These are phyloP conservation scores for Gandaritis pyraliata DNA, from an alignment of 2,888 invertebrate genomes.

Conservation along the genomic window DNA sequence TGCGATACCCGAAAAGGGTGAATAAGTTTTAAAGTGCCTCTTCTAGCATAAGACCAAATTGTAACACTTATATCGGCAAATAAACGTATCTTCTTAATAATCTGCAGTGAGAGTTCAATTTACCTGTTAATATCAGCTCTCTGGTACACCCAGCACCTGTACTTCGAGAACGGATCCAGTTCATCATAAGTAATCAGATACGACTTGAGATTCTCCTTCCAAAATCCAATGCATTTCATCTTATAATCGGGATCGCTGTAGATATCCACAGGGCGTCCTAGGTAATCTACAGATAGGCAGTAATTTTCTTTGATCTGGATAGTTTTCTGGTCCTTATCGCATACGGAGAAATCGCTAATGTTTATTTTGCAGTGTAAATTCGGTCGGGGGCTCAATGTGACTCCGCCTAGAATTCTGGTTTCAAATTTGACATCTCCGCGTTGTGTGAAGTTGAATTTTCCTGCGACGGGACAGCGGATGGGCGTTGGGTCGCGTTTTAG, in stretches of 20 bases:
- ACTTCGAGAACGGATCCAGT: conserved; percentile 97
- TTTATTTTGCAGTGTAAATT: conserved; percentile 96
- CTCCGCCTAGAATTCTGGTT: conserved; percentile 97
- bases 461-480: conserved; percentile 97
- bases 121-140: conserved; percentile 95
- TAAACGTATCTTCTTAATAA: too few relatives aligned
- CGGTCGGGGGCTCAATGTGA: conserved; percentile 96
- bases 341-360: conserved; percentile 97
- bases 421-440: conserved; percentile 95
- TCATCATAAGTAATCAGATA: conserved; percentile 98
- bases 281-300: conserved; percentile 97
- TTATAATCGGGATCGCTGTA: conserved; percentile 98
- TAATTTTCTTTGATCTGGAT: conserved; percentile 97
- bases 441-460: conserved; percentile 97
- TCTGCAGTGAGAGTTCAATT: background rate
- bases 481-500: conserved; percentile 95
- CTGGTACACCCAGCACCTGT: conserved; percentile 99
- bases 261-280: conserved; percentile 97
- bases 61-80: too few relatives aligned
- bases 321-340: conserved; percentile 97
- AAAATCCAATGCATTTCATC: conserved; percentile 98
- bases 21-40: too few relatives aligned
- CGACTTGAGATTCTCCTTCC: conserved; percentile 98
- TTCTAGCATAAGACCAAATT: too few relatives aligned
- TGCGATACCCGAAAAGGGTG: too few relatives aligned